A percentile compares a stretch with the other conserved stretches of the same genome.
phyloP scores from a whole-genome alignment of 1,140 invertebrate genomes.

The Drepana arcuata region DNA sequence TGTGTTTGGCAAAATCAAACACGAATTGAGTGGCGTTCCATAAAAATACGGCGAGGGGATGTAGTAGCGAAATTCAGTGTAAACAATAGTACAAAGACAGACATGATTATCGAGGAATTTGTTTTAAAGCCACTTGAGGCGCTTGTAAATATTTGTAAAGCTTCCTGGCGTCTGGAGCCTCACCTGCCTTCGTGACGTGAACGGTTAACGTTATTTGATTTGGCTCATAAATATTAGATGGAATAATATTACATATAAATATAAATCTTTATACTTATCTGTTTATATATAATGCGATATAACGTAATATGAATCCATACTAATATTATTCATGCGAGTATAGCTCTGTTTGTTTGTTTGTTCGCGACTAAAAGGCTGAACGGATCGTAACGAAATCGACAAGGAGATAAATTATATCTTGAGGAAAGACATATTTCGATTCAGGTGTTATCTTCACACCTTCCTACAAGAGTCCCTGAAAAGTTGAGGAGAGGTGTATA shows the following conservation, averaged over 20 bases:
- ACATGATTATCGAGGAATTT: slow-evolving; percentile 65
- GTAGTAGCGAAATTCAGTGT: slow-evolving; percentile 47
- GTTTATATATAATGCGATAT: slow-evolving; percentile 2
- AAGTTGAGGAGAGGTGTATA: too few species aligned
- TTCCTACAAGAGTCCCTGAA: too few species aligned
- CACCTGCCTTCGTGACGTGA: slow-evolving; percentile 44
- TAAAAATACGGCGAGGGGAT: slow-evolving; percentile 32
- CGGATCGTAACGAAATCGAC: too few species aligned
- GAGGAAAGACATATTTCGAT: too few species aligned
- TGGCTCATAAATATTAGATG: slow-evolving; percentile 18
- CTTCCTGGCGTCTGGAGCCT: slow-evolving; percentile 40
- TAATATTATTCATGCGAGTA: too few species aligned
- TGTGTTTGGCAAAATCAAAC: slow-evolving; percentile 65
- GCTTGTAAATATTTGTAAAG: slow-evolving; percentile 66
- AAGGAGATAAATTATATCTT: too few species aligned
- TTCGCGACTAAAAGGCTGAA: too few species aligned
- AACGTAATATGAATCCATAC: too few species aligned
- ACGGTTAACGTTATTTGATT: slow-evolving; percentile 49
- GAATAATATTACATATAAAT: slow-evolving; percentile 8
- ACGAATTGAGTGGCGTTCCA: slow-evolving; percentile 50
- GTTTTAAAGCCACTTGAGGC: slow-evolving; percentile 66
- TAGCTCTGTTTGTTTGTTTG: too few species aligned
- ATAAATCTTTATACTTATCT: neutral
- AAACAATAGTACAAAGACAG: slow-evolving; percentile 55
- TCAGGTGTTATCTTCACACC: too few species aligned